These are phyloP conservation scores for Acholoe squamosa DNA, from an alignment of 2,888 invertebrate species.

Conservation along the genomic window DNA sequence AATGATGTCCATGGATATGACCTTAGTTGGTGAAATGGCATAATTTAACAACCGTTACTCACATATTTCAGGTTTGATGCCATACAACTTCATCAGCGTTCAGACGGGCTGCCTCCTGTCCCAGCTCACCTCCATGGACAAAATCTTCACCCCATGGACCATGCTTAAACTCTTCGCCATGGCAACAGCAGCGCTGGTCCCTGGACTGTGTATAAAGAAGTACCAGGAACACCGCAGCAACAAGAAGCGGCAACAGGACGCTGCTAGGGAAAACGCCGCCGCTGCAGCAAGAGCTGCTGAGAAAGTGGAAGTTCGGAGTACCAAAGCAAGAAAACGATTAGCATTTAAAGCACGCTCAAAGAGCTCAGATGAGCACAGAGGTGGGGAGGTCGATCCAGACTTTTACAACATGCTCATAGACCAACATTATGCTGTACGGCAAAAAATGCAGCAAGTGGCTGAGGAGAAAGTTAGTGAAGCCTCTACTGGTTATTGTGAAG, in stretches of 20 bases:
- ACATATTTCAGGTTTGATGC: constrained; percentile 86
- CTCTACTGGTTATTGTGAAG: no score
- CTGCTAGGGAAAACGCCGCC: neutral
- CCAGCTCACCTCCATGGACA: constrained; percentile 84
- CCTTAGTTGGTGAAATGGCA: neutral
- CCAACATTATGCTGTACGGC: neutral
- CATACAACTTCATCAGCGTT: constrained; percentile 87
- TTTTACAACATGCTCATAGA: neutral
- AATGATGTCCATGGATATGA: neutral
- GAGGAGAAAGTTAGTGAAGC: no score
- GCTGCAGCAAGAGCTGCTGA: neutral
- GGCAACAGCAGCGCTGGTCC: constrained; percentile 81
- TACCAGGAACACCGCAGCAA: constrained; percentile 40
- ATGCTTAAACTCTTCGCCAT: constrained; percentile 81
- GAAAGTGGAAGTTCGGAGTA: neutral
- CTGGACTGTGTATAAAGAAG: constrained; percentile 72
- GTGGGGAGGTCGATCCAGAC: neutral
- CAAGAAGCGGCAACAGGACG: neutral
- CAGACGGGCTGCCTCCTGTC: constrained; percentile 86
- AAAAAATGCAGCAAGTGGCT: no score
- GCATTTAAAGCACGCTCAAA: neutral
- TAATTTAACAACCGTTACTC: neutral
- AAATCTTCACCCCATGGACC: constrained; percentile 83
- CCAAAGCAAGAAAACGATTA: neutral
- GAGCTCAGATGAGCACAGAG: neutral